A percentile compares a stretch with the other conserved stretches of the same genome.
These are phyloP conservation scores for Harpalus rufipes DNA, from an alignment of 2,888 invertebrate species.

Conservation along the genomic window DNA sequence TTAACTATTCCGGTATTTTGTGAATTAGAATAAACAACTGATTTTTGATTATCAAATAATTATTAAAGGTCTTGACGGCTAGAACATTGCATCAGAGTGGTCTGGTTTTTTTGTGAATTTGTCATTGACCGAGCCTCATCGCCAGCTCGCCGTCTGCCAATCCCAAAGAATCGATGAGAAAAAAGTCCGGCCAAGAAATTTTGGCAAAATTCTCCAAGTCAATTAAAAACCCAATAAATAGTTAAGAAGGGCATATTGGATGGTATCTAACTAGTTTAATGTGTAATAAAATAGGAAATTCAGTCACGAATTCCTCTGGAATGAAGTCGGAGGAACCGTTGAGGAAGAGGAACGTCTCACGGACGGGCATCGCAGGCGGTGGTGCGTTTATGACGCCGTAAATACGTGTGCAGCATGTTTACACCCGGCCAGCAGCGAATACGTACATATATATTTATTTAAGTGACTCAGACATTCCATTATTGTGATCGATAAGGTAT, in stretches of 20 bases:
- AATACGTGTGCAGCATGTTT: constrained; percentile 68
- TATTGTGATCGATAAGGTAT: constrained; percentile 68
- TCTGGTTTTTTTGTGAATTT: too few species aligned
- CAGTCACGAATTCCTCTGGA: constrained; percentile 17
- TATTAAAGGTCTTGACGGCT: too few species aligned
- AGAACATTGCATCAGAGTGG: too few species aligned
- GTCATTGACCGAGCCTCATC: too few species aligned
- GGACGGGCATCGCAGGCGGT: constrained; percentile 15
- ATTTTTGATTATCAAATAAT: too few species aligned
- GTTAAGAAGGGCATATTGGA: constrained; percentile 38
- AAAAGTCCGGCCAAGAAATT: constrained; percentile 44
- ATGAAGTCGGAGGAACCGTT: not conserved
- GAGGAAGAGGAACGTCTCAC: not conserved
- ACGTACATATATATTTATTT: constrained; percentile 68
- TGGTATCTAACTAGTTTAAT: constrained; percentile 42
- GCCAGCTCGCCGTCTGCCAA: constrained; percentile 12
- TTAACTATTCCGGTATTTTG: too few species aligned
- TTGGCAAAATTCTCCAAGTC: constrained; percentile 43
- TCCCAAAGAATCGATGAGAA: constrained; percentile 28
- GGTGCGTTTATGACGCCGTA: constrained; percentile 68
- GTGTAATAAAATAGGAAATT: constrained; percentile 40
- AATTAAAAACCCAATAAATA: constrained; percentile 49
- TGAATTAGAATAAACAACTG: too few species aligned
- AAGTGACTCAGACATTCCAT: constrained; percentile 70
- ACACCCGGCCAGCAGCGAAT: constrained; percentile 60